Evolutionary conservation across 1,140 invertebrate genomes (phyloP).

Genomic region (Stegodyphus dumicola): DNA sequence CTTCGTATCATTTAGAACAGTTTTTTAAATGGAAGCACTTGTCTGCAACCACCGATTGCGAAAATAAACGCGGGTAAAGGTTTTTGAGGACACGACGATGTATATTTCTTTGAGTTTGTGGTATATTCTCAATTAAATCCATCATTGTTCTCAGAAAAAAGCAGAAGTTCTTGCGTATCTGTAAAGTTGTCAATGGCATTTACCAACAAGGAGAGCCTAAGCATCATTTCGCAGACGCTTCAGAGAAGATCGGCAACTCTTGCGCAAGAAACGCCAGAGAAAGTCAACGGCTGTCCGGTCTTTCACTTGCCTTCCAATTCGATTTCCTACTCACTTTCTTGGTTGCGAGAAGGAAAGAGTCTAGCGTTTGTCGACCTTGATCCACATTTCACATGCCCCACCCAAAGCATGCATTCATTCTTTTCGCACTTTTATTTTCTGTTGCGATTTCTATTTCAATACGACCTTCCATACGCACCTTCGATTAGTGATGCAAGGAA

Average conservation of each 20-base stretch:
- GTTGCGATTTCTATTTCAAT: conserved; percentile 16
- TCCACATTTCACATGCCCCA: conserved; percentile 44
- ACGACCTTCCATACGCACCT: conserved; percentile 15
- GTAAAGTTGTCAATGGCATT: too few relatives aligned
- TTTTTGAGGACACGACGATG: too few relatives aligned
- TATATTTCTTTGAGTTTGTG: too few relatives aligned
- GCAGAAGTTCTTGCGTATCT: too few relatives aligned
- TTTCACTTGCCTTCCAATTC: conserved; percentile 16
- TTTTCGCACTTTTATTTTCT: conserved; percentile 20
- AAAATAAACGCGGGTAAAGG: too few relatives aligned
- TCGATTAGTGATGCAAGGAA: too few relatives aligned
- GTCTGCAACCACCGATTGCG: too few relatives aligned
- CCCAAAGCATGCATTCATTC: background rate
- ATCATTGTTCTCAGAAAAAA: too few relatives aligned
- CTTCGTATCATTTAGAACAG: too few relatives aligned
- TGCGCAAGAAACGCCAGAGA: background rate
- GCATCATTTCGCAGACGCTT: background rate
- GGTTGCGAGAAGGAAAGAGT: background rate
- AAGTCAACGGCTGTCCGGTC: conserved; percentile 47
- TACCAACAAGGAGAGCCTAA: too few relatives aligned
- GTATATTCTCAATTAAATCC: too few relatives aligned
- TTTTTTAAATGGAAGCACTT: too few relatives aligned
- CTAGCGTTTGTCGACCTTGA: conserved; percentile 34
- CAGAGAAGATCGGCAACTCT: background rate
- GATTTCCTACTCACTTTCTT: conserved; percentile 4